Percentiles rank a stretch among this genome's conserved stretches.
phyloP scores from a whole-genome alignment of 2,113 vertebrate species.

The Thalassarche chlororhynchos region DNA sequence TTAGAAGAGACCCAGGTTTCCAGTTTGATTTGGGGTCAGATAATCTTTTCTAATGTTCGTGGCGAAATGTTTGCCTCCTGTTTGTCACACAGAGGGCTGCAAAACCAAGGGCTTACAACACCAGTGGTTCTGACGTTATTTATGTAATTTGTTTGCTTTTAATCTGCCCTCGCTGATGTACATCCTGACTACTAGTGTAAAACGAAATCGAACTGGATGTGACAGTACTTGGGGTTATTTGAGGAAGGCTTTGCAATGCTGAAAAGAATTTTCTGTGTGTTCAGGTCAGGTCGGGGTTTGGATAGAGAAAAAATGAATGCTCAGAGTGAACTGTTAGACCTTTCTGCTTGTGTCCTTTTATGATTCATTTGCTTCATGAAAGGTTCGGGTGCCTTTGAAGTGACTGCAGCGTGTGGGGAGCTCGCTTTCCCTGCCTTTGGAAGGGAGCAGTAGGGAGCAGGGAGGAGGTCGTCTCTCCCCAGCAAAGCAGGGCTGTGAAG shows the following conservation, averaged over 20 bases:
- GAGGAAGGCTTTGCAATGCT: neutral
- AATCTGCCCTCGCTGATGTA: neutral
- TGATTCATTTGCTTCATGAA: constrained; percentile 27
- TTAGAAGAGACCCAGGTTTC: neutral
- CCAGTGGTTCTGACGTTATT: neutral
- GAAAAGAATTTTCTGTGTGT: neutral
- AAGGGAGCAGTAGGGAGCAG: neutral
- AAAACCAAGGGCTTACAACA: neutral
- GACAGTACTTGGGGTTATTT: neutral
- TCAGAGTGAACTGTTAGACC: neutral
- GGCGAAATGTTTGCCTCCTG: neutral
- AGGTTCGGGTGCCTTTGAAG: constrained; percentile 34
- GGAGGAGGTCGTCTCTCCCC: neutral
- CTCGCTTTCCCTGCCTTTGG: neutral
- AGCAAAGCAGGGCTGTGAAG: neutral
- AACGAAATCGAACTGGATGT: neutral
- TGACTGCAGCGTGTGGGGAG: neutral
- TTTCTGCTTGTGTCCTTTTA: constrained; percentile 42
- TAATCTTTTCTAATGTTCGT: neutral
- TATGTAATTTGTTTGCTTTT: neutral
- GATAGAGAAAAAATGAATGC: neutral
- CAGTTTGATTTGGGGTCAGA: neutral
- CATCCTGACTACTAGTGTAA: neutral
- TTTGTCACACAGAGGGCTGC: neutral
- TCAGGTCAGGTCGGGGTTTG: constrained; percentile 1